Conservation (phyloP, 2,113 vertebrate species). For the Cromileptes altivelis region DNA sequence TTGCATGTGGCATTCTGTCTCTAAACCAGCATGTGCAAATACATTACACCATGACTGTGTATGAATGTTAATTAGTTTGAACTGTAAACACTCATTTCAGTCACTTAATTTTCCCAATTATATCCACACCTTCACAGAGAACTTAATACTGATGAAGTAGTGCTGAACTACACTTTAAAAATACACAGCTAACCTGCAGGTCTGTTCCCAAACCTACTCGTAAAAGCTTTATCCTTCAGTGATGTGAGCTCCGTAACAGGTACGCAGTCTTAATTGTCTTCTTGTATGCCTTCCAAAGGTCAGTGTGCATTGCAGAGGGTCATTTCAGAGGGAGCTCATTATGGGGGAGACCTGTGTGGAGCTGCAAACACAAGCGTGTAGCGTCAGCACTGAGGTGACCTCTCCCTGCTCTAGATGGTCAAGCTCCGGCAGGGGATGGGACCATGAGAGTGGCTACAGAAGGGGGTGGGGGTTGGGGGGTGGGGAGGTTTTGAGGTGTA, state of each 20-base stretch:
- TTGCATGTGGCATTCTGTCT: not conserved
- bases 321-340: constrained; percentile 69
- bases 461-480: not conserved
- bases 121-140: too few species aligned
- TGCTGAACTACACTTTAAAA: not conserved
- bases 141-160: not conserved
- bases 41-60: not conserved
- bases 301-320: constrained; percentile 52
- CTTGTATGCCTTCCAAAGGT: constrained; percentile 60
- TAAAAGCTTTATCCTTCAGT: not conserved
- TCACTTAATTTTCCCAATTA: not conserved
- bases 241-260: constrained; percentile 27
- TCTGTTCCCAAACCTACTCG: not conserved
- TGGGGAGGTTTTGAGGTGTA: constrained; percentile 55
- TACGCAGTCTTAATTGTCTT: constrained; percentile 45
- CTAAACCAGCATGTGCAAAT: constrained; percentile 1
- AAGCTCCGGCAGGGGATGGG: constrained; percentile 62
- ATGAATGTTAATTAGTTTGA: not conserved
- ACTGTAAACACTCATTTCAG: not conserved
- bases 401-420: constrained; percentile 63
- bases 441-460: constrained; percentile 38
- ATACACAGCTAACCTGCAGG: not conserved
- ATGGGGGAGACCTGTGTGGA: constrained; percentile 52
- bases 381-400: constrained; percentile 73
- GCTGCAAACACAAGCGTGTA: constrained; percentile 65